These are phyloP conservation scores for Ophion obscuratus DNA, from an alignment of 2,888 invertebrate genomes.

Conservation along the genomic window DNA sequence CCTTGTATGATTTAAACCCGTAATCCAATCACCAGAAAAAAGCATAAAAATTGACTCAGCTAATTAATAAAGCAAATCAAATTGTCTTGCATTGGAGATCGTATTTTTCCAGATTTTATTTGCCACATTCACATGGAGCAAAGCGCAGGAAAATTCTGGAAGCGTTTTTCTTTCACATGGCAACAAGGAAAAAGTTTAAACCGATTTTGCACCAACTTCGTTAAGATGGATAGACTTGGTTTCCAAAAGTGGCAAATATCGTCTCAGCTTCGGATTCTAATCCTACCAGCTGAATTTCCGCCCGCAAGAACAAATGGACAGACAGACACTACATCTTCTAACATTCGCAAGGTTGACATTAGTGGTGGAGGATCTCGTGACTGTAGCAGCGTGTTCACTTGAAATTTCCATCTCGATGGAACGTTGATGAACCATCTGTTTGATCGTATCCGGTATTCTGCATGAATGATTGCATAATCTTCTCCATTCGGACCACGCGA, in stretches of 20 bases:
- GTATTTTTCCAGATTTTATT: too few species aligned
- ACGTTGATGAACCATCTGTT: conserved; percentile 12
- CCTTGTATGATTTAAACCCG: too few species aligned
- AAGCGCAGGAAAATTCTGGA: neutral
- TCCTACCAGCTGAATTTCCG: neutral
- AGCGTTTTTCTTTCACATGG: neutral
- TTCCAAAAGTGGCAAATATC: neutral
- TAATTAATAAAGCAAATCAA: too few species aligned
- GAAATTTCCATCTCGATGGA: conserved; percentile 6
- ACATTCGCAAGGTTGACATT: neutral
- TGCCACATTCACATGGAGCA: neutral
- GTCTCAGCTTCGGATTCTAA: neutral
- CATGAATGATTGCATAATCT: conserved; percentile 31
- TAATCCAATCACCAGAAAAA: too few species aligned
- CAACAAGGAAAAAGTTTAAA: neutral
- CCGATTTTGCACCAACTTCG: neutral
- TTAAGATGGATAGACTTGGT: neutral
- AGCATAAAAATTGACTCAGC: too few species aligned
- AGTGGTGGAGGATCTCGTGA: neutral
- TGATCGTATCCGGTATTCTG: neutral
- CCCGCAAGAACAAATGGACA: neutral
- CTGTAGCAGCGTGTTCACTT: neutral
- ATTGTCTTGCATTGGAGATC: too few species aligned
- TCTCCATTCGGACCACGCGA: neutral
- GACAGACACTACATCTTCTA: neutral